Evolutionary conservation across 2,888 invertebrate genomes (phyloP).

Genomic region (Altica lythri): DNA sequence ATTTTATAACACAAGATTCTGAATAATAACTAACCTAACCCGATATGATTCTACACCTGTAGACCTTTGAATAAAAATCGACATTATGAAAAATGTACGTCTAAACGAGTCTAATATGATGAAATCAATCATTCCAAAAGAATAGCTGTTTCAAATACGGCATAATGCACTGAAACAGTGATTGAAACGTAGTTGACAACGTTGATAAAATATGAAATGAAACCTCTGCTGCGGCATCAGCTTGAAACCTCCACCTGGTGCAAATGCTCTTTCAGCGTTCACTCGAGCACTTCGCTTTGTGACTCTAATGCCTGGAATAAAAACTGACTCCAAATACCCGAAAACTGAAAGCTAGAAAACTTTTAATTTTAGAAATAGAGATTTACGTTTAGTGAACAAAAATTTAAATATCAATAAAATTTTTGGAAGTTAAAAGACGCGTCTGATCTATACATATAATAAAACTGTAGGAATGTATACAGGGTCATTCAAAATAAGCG

Average conservation of each 20-base stretch:
- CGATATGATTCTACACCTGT: not conserved
- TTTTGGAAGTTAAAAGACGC: no score
- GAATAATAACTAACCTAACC: not conserved
- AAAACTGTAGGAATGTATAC: no score
- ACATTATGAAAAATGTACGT: slow-evolving; percentile 12
- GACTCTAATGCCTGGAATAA: not conserved
- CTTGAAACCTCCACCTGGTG: slow-evolving; percentile 12
- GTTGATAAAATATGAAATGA: slow-evolving; percentile 18
- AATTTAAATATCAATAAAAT: no score
- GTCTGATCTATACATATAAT: no score
- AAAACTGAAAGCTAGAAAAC: no score
- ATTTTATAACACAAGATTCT: not conserved
- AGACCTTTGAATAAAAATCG: not conserved
- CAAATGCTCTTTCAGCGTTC: slow-evolving; percentile 6
- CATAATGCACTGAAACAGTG: slow-evolving; percentile 4
- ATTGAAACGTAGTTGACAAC: slow-evolving; percentile 16
- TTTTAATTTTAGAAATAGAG: no score
- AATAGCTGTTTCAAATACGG: not conserved
- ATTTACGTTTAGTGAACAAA: no score
- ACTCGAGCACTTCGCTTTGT: slow-evolving; percentile 7
- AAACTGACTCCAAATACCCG: no score
- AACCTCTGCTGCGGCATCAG: slow-evolving; percentile 10
- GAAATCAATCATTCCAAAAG: slow-evolving; percentile 13
- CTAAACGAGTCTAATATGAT: not conserved
- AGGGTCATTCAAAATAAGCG: no score